phyloP scores from a whole-genome alignment of 2,797 vertebrate genomes.

The Loris lydekkerianus region DNA sequence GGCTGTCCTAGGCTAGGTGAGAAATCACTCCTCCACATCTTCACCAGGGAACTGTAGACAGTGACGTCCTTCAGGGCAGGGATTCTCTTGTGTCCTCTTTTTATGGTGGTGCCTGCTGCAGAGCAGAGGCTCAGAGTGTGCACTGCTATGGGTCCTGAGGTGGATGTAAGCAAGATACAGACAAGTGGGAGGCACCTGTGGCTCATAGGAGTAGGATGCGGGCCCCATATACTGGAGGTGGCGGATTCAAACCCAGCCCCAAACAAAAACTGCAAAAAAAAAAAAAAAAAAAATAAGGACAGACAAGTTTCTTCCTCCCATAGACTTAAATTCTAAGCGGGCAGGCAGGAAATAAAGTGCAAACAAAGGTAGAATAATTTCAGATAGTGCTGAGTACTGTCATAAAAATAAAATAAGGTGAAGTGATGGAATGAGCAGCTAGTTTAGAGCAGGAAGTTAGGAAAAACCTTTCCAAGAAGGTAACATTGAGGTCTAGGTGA shows the following conservation, averaged over 20 bases:
- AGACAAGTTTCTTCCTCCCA: background rate
- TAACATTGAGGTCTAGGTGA: background rate
- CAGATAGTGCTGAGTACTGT: background rate
- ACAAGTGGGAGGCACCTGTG: background rate
- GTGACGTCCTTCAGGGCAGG: too few relatives aligned
- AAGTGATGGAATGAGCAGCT: background rate
- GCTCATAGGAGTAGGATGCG: too few relatives aligned
- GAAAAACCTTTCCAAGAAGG: background rate
- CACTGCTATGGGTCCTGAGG: background rate
- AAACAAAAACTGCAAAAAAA: too few relatives aligned
- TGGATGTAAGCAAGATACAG: background rate
- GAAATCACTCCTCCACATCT: background rate
- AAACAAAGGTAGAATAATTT: background rate
- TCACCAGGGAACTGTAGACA: accelerated
- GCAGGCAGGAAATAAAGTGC: background rate
- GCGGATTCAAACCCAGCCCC: too few relatives aligned
- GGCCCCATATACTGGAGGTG: too few relatives aligned
- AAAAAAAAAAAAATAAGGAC: too few relatives aligned
- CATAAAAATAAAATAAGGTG: background rate
- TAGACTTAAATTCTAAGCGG: background rate
- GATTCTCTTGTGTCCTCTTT: background rate
- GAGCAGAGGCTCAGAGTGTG: background rate
- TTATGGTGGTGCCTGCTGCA: too few relatives aligned
- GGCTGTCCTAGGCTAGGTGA: background rate
- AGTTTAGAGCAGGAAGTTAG: background rate